phyloP scores from a whole-genome alignment of 2,888 invertebrate genomes.

The Leptinotarsa juncta region DNA sequence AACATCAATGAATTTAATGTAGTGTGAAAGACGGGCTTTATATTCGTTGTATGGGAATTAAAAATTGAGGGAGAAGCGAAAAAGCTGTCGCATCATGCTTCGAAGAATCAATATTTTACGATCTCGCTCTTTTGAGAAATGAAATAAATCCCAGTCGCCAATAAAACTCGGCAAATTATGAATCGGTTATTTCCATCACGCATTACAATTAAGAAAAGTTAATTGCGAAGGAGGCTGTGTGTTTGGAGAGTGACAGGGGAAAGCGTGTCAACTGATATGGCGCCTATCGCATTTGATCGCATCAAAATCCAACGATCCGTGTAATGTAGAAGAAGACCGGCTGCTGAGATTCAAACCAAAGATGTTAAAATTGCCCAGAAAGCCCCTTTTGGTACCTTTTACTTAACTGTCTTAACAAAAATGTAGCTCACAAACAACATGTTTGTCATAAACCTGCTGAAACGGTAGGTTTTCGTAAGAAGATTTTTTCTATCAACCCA shows the following conservation, averaged over 20 bases:
- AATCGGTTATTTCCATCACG: conserved; percentile 61
- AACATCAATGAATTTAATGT: conserved; percentile 46
- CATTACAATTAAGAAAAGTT: conserved; percentile 59
- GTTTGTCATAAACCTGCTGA: too few species aligned
- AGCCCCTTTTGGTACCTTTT: too few species aligned
- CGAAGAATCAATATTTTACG: conserved; percentile 48
- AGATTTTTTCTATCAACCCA: too few species aligned
- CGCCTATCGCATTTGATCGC: conserved; percentile 2
- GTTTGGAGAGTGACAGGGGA: conserved; percentile 1
- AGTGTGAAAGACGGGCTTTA: conserved; percentile 44
- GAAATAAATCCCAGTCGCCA: conserved; percentile 55
- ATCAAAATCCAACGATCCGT: conserved; percentile 6
- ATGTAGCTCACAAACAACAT: too few species aligned
- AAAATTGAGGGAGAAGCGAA: conserved; percentile 27
- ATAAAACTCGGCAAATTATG: conserved; percentile 38
- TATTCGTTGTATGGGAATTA: conserved; percentile 27
- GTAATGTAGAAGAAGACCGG: not conserved
- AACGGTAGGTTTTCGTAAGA: too few species aligned
- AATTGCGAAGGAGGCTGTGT: conserved; percentile 50
- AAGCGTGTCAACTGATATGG: conserved; percentile 9
- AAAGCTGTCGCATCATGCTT: conserved; percentile 2
- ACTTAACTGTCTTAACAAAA: too few species aligned
- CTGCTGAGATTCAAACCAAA: too few species aligned
- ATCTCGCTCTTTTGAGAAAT: conserved; percentile 56
- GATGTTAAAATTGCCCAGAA: too few species aligned